These are phyloP conservation scores for Ctenodactylus gundi DNA, from an alignment of 2,113 vertebrate species.

Conservation along the genomic window DNA sequence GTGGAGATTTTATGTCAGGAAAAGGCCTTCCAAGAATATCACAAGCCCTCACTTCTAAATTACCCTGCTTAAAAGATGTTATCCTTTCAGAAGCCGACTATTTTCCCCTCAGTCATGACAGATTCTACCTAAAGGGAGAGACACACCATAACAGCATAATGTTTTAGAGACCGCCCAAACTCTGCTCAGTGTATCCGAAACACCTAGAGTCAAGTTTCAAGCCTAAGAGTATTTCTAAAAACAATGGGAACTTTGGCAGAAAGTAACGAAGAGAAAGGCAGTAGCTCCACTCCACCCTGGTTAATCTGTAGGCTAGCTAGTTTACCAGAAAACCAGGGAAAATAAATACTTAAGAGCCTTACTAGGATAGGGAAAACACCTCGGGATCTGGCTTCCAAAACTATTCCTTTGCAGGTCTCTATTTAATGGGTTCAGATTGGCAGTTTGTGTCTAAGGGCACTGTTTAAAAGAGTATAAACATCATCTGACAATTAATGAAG, in stretches of 20 bases:
- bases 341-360: background rate
- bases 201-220: background rate
- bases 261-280: background rate
- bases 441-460: background rate
- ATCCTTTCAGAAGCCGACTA: background rate
- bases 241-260: background rate
- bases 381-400: background rate
- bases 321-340: background rate
- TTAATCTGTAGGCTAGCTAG: background rate
- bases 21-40: background rate
- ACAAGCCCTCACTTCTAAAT: background rate
- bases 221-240: background rate
- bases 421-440: constrained; percentile 21
- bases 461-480: background rate
- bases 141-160: background rate
- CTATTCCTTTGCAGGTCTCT: background rate
- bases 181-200: constrained; percentile 1
- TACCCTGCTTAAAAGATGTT: background rate
- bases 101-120: background rate
- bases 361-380: background rate
- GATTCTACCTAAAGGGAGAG: background rate
- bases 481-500: constrained; percentile 2
- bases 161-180: background rate
- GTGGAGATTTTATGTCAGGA: background rate
- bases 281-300: background rate